Base-by-base conservation (phyloP, 2,113 vertebrate species). In the Sapayoa aenigma region DNA sequence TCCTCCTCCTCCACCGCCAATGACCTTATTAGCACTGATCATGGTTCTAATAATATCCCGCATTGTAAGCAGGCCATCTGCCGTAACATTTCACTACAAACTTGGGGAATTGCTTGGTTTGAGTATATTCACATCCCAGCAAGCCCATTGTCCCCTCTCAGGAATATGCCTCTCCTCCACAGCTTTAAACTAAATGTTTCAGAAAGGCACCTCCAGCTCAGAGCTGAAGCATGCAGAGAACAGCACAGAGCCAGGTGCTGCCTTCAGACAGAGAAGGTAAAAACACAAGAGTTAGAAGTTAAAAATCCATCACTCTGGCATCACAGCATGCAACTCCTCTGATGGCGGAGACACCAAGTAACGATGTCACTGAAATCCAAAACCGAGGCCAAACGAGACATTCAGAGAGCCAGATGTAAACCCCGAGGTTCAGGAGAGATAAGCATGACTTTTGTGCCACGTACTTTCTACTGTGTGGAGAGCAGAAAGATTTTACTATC, bases 11-110 rank as follows among this genome's bases (percentile, higher is more conserved):
- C 95, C 82, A 66, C 39, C 14, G 18, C 53, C 79, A 92, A 69
- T 93, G 96, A 97, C 90, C 96, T 98, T 97, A 97, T 97, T 97
- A 97, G 92, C 39, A 90, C 76, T 27, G 94, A 97, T 95, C 95
- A 95, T 21, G 67, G 80, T 95, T 97, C 96, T 88, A 97, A 97
- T 93, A 97, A 97, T 97, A 97, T 44, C 90, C 87, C 2, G 2
- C 89, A 78, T 28, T 84, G 62, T 78, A 75, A 96, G 79, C 74
- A 0, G 93, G 72, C 89, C 93, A 97, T 96, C 94, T 97, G 94
- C 92, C 1, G 0, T 93, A 85, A 97, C 81, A 96, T 91, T 94
- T 84, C 91, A 75, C 82, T 90, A 78, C 71, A 94, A 97, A 96
- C 83, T 82, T 76, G 80, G 68, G 60, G 33, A 60, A 79, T 58